These are phyloP conservation scores for Parauchenoglanis punctatus DNA, from an alignment of 2,797 vertebrate genomes.

Conservation along the genomic window DNA sequence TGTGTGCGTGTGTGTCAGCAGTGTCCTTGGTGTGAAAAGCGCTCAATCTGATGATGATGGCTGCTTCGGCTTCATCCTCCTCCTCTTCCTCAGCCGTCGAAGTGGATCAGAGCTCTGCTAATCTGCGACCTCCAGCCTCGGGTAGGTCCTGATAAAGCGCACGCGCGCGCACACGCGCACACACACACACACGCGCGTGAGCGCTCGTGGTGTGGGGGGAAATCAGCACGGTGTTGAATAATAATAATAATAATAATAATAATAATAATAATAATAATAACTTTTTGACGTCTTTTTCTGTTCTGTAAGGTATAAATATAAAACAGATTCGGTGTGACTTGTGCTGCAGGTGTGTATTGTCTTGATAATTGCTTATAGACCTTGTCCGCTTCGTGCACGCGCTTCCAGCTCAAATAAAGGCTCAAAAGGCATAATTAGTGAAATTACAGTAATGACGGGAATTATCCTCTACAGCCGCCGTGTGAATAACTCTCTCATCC, in stretches of 20 bases:
- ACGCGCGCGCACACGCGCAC: neutral
- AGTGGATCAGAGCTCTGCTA: conserved; percentile 86
- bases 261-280: neutral
- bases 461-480: conserved; percentile 9
- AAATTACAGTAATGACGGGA: neutral
- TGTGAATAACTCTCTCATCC: neutral
- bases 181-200: neutral
- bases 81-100: conserved; percentile 82
- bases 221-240: neutral
- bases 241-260: conserved; percentile 6
- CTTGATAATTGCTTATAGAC: neutral
- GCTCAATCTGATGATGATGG: conserved; percentile 58
- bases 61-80: conserved; percentile 90
- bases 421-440: neutral
- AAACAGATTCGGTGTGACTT: neutral
- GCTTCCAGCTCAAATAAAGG: neutral
- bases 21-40: conserved; percentile 5
- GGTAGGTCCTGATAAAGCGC: conserved; percentile 75
- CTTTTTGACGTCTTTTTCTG: neutral
- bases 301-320: neutral
- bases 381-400: neutral
- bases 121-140: conserved; percentile 88
- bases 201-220: too few relatives aligned
- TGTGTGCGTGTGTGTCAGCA: neutral
- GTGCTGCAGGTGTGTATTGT: conserved; percentile 14